Evolutionary conservation across 2,888 invertebrate species (phyloP).

Genomic region (Isoperla grammatica): DNA sequence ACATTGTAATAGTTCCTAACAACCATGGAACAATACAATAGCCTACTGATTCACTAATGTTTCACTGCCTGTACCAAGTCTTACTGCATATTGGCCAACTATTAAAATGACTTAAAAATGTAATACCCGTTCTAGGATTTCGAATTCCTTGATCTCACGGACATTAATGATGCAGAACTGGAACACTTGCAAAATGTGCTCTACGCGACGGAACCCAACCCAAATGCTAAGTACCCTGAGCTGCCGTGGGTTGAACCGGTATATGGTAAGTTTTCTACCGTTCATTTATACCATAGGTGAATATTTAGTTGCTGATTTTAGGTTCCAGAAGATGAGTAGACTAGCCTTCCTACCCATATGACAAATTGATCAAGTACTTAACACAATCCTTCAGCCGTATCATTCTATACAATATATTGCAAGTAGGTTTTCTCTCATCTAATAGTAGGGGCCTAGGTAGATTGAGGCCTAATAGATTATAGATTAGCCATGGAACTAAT

Average conservation of each 20-base stretch:
- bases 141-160: constrained; percentile 70
- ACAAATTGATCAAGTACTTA: too few species aligned
- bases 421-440: too few species aligned
- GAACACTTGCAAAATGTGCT: constrained; percentile 58
- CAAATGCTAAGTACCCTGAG: constrained; percentile 37
- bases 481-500: too few species aligned
- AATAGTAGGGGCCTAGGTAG: too few species aligned
- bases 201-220: constrained; percentile 44
- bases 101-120: neutral
- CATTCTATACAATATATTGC: too few species aligned
- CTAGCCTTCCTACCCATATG: too few species aligned
- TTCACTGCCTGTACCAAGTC: neutral
- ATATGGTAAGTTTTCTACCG: constrained; percentile 27
- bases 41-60: neutral
- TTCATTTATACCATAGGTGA: too few species aligned
- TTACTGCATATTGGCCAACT: neutral
- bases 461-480: too few species aligned
- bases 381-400: too few species aligned
- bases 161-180: constrained; percentile 63
- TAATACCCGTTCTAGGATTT: constrained; percentile 49
- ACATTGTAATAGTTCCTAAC: neutral
- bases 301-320: too few species aligned
- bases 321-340: too few species aligned
- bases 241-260: constrained; percentile 40
- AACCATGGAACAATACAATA: neutral